phyloP scores from a whole-genome alignment of 2,113 vertebrate genomes.

The Cynoglossus semilaevis region DNA sequence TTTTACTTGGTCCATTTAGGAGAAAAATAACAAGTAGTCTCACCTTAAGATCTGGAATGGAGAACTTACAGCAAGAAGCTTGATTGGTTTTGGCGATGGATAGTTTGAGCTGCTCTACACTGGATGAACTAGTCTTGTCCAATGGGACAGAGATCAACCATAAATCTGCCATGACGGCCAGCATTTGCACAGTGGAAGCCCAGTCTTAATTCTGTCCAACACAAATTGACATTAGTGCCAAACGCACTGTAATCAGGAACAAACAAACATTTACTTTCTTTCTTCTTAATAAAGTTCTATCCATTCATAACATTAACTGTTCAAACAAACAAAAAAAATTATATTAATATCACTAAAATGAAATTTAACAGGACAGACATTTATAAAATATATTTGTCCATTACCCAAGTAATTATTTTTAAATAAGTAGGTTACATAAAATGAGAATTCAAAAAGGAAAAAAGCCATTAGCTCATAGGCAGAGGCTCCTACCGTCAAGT shows the following conservation, averaged over 20 bases:
- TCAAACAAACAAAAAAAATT: conserved; percentile 5
- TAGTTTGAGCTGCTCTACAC: conserved; percentile 85
- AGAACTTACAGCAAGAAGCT: conserved; percentile 84
- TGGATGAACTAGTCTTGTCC: conserved; percentile 85
- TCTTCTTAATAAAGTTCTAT: too few species aligned
- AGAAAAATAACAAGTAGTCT: conserved; percentile 2
- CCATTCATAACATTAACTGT: too few species aligned
- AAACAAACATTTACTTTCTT: conserved; percentile 12
- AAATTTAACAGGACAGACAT: not conserved
- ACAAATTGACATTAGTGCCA: conserved; percentile 27
- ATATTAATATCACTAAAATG: not conserved
- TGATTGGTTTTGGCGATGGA: conserved; percentile 83
- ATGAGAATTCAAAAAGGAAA: not conserved
- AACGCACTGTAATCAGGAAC: conserved; percentile 12
- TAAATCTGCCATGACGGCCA: conserved; percentile 83
- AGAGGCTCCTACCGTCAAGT: conserved; percentile 44
- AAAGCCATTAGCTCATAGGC: not conserved
- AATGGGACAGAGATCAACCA: conserved; percentile 93
- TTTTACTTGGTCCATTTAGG: not conserved
- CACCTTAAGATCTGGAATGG: conserved; percentile 94
- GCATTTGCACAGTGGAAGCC: conserved; percentile 12
- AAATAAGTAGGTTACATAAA: too few species aligned
- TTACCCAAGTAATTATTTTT: too few species aligned
- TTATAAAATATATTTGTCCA: not conserved
- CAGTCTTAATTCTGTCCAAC: conserved; percentile 9